Evolutionary conservation across 2,113 vertebrate genomes (phyloP), one percentile per base, ranked within the genome.

Genomic region (Grammomys dolichurus): DNA sequence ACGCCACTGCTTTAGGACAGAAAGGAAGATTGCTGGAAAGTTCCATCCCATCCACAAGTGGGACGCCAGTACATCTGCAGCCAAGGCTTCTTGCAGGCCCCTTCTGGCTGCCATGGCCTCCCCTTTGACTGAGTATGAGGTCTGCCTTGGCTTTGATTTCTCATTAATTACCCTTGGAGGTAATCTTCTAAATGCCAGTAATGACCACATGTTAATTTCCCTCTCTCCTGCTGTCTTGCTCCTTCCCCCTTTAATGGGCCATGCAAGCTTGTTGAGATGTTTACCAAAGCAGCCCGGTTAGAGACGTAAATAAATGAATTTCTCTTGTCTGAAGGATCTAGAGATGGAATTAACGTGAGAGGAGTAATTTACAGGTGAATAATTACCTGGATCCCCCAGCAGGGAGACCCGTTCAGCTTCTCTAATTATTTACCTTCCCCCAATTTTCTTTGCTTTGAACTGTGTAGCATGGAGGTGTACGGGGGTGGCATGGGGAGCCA

Each of bases 181-280:
- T 96, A 98, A 97, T 97, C 96, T 95, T 98, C 78, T 95, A 98
- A 98, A 92, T 94, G 91, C 89, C 93, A 85, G 96, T 98, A 98
- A 98, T 98, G 98, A 97, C 92, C 87, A 78, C 56, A 92, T 97
- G 96, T 98, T 98, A 98, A 97, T 98, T 98, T 98, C 81, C 46
- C 67, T 96, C 87, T 95, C 86, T 87, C 54, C 67, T 54, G 63
- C 60, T 91, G 77, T 63, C 91, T 97, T 51, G 48, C 73, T 95
- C 90, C 85, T 95, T 97, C 81, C 72, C 48, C 43, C 76, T 89
- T 97, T 96, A 97, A 97, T 97, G 85, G 97, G 96, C 88, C 89
- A 93, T 78, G 84, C 60, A 76, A 81, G 51, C 90, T 93, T 85
- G 96, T 94, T 96, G 97, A 96, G 93, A 80, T 98, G 97, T 98